These are phyloP conservation scores for Antechinus flavipes DNA, from an alignment of 2,113 vertebrate species.

Conservation along the genomic window DNA sequence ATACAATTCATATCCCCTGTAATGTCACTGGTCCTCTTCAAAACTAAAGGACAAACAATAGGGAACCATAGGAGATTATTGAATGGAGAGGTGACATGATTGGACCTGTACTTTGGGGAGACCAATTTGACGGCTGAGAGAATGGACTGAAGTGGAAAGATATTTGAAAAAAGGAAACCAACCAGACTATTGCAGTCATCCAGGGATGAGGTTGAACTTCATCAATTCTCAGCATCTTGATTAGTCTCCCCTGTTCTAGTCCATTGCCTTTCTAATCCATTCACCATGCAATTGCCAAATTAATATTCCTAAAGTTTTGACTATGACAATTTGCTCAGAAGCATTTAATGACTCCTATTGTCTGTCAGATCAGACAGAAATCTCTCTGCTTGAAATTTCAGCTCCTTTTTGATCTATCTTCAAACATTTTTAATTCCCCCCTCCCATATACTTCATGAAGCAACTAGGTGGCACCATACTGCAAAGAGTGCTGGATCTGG, in stretches of 20 bases:
- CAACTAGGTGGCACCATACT: background rate
- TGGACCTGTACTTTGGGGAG: background rate
- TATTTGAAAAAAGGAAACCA: background rate
- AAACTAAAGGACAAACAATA: background rate
- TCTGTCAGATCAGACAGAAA: background rate
- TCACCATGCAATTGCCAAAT: background rate
- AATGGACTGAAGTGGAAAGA: too few species aligned
- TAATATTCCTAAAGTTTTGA: background rate
- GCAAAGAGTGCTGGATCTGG: background rate
- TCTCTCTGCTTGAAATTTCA: background rate
- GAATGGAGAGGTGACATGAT: background rate
- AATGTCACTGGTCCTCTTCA: background rate
- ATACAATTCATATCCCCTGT: background rate
- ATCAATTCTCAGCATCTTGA: background rate
- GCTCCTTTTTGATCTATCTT: background rate
- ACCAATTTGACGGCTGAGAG: background rate
- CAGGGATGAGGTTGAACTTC: background rate
- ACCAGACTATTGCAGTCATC: background rate
- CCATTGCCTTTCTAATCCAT: background rate
- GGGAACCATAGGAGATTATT: background rate
- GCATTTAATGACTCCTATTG: background rate
- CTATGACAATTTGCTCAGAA: background rate
- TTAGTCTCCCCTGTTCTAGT: background rate
- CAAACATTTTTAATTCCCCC: background rate
- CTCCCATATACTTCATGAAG: background rate